phyloP scores from a whole-genome alignment of 2,888 invertebrate species.

The Lutraria lutraria region DNA sequence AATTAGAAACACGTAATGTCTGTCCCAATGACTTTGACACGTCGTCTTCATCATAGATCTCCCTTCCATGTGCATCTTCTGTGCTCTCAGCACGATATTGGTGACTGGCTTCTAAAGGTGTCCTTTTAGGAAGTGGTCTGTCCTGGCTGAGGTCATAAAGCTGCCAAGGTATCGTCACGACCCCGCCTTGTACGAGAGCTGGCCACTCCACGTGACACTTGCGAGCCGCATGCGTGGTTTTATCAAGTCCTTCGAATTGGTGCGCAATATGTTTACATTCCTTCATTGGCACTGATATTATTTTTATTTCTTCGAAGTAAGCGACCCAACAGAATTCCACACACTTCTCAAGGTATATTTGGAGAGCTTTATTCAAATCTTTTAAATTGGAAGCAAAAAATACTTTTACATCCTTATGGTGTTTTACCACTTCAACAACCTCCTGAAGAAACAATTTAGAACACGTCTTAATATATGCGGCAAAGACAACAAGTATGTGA shows the following conservation, averaged over 20 bases:
- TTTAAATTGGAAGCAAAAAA: neutral
- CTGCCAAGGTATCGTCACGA: conserved; percentile 43
- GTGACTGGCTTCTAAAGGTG: neutral
- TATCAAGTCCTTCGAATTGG: conserved; percentile 36
- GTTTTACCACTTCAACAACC: neutral
- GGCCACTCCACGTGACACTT: conserved; percentile 54
- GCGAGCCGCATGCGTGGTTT: neutral
- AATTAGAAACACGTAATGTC: neutral
- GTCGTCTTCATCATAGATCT: neutral
- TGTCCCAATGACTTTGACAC: neutral
- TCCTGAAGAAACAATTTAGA: neutral
- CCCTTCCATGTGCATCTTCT: neutral
- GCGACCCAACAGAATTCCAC: conserved; percentile 56
- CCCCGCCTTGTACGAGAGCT: conserved; percentile 45
- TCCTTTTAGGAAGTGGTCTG: conserved; percentile 11
- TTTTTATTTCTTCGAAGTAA: conserved; percentile 30
- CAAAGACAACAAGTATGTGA: no score
- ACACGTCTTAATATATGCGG: no score
- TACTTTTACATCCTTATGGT: neutral
- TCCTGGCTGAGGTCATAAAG: conserved; percentile 14
- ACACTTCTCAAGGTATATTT: conserved; percentile 46
- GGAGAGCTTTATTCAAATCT: conserved; percentile 22
- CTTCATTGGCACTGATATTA: conserved; percentile 42
- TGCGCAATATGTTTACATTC: conserved; percentile 44
- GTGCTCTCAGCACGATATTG: neutral